phyloP scores from a whole-genome alignment of 2,888 invertebrate species.

The Dynastes grantii region DNA sequence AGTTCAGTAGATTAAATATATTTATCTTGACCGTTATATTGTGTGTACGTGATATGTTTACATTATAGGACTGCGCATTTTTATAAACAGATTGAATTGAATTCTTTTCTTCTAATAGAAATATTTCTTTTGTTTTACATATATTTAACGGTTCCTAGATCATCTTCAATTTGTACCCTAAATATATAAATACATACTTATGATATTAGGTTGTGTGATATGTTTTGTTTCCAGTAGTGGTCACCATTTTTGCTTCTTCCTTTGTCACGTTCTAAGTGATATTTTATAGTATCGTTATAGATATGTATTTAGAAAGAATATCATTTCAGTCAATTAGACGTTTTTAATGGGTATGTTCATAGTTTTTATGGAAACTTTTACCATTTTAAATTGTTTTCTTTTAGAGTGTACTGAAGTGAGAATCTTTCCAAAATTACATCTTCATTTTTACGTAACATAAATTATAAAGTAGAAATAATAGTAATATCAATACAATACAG shows the following conservation, averaged over 20 bases:
- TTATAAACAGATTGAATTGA: too few species aligned
- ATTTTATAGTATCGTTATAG: too few species aligned
- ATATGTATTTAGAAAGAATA: neutral
- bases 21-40: conserved; percentile 9
- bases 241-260: neutral
- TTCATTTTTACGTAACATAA: neutral
- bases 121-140: neutral
- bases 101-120: neutral
- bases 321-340: neutral
- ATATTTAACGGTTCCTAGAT: neutral
- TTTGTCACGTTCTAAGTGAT: neutral
- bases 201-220: conserved; percentile 21
- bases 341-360: too few species aligned
- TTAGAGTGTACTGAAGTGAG: too few species aligned
- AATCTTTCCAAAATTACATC: too few species aligned
- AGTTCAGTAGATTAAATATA: conserved; percentile 18
- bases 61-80: conserved; percentile 8
- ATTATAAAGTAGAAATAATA: neutral
- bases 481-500: neutral
- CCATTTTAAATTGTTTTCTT: too few species aligned
- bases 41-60: conserved; percentile 18
- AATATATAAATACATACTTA: neutral
- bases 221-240: conserved; percentile 5
- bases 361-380: too few species aligned
- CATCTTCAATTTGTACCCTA: conserved; percentile 18